phyloP scores from a whole-genome alignment of 2,113 vertebrate species.

The Sceloporus undulatus region DNA sequence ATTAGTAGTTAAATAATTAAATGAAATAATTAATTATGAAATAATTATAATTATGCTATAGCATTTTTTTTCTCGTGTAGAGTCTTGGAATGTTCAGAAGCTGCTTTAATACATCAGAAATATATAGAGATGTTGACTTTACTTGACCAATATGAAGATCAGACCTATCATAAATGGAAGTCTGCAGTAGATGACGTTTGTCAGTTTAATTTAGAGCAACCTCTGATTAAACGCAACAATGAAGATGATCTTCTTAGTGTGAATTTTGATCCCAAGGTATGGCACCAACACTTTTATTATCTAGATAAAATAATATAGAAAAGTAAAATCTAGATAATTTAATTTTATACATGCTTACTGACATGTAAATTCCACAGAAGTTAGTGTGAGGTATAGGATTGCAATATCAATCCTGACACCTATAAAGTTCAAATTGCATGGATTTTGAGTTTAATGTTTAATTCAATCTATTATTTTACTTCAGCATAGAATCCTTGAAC shows the following conservation, averaged over 20 bases:
- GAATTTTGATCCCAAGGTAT: slow-evolving; percentile 86
- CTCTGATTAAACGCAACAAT: slow-evolving; percentile 75
- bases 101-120: slow-evolving; percentile 73
- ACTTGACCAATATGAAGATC: slow-evolving; percentile 79
- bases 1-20: no score
- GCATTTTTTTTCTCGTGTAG: slow-evolving; percentile 53
- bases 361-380: background rate
- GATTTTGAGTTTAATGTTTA: background rate
- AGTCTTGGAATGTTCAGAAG: slow-evolving; percentile 68
- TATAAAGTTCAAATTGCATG: background rate
- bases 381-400: background rate
- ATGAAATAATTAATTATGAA: background rate
- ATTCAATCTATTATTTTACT: background rate
- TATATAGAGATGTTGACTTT: slow-evolving; percentile 79
- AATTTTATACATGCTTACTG: background rate
- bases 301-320: background rate
- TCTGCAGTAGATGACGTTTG: slow-evolving; percentile 77
- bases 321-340: background rate
- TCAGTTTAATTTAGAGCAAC: slow-evolving; percentile 83
- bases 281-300: slow-evolving; percentile 13
- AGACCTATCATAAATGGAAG: slow-evolving; percentile 80
- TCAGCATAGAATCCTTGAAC: background rate
- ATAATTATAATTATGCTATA: no score
- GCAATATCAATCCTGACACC: background rate
- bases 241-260: slow-evolving; percentile 80